Evolutionary conservation across 2,113 vertebrate species (phyloP), one percentile per base, ranked within the genome.

Genomic region (Dascyllus trimaculatus): DNA sequence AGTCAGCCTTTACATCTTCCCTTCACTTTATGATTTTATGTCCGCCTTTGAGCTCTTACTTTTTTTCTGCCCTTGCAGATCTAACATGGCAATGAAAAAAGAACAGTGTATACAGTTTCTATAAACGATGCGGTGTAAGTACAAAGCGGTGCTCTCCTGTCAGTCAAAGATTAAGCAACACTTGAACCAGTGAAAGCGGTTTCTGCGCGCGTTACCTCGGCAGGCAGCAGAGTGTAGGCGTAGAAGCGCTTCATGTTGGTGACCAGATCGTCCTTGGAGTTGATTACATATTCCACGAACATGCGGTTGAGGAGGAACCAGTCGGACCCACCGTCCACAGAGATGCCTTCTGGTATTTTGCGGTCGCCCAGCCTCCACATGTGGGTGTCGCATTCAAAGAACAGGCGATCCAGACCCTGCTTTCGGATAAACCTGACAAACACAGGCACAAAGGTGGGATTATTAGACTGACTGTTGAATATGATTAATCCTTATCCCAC

Each of bases 361-460:
- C 98, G 93, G 89, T 99, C 98, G 0, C 98, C 98, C 26, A 99
- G 95, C 61, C 98, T 95, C 98, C 98, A 99, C 98, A 99, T 99
- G 94, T 99, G 98, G 0, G 97, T 97, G 7, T 99, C 98, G 0
- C 98, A 99, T 89, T 99, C 98, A 45, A 95, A 96, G 93, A 99
- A 99, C 2, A 99, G 96, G 40, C 98, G 93, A 56, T 99, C 98
- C 82, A 99, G 93, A 3, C 98, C 98, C 64, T 99, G 98, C 21
- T 99, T 99, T 24, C 98, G 95, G 88, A 99, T 99, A 76, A 99
- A 99, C 69, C 98, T 99, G 51, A 6, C 4, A 13, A 71, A 40
- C 15, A 68, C 59, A 81, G 2, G 10, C 38, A 71, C 3, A 73
- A 11, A 58, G 2, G 24, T 4, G 26, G 0, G 25, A 45, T 73